A percentile compares a stretch with the other conserved stretches of the same genome.
Conservation (phyloP, 1,140 invertebrate species). For the Steinernema feltiae region DNA sequence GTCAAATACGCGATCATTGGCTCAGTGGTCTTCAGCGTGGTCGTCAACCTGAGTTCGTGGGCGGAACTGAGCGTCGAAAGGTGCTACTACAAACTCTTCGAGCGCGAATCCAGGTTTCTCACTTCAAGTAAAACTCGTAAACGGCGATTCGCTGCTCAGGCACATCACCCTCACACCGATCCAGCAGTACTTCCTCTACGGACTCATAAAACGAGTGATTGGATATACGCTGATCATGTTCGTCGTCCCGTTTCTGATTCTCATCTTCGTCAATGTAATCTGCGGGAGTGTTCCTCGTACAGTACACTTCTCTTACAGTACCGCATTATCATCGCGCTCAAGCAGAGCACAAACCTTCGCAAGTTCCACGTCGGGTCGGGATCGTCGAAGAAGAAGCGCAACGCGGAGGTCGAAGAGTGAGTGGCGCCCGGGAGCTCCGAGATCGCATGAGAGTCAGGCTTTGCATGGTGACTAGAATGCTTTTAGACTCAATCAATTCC, state of each 20-base stretch:
- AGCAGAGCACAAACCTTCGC: conserved; percentile 41
- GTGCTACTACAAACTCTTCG: conserved; percentile 46
- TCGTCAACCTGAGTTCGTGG: conserved; percentile 52
- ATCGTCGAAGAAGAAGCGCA: conserved; percentile 49
- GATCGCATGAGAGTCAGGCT: conserved; percentile 1
- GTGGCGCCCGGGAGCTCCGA: not conserved
- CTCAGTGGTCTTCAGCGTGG: conserved; percentile 46
- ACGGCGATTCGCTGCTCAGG: conserved; percentile 29
- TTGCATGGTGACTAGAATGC: conserved; percentile 16
- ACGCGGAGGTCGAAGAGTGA: conserved; percentile 16
- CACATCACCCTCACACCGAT: conserved; percentile 43
- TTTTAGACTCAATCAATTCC: conserved; percentile 44
- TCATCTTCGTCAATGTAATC: conserved; percentile 53
- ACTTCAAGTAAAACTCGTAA: not conserved
- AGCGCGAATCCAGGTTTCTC: conserved; percentile 34
- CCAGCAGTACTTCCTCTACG: conserved; percentile 32
- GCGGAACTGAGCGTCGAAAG: conserved; percentile 46
- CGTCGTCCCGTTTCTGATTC: conserved; percentile 46
- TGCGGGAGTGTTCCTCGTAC: too few relatives aligned
- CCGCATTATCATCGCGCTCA: conserved; percentile 49
- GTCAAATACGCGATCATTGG: conserved; percentile 51
- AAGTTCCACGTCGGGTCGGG: conserved; percentile 45
- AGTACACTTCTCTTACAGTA: too few relatives aligned
- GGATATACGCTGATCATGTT: conserved; percentile 55
- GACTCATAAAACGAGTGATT: conserved; percentile 49